Base-by-base conservation (phyloP, 2,888 invertebrate genomes). In the Xylota sylvarum region DNA sequence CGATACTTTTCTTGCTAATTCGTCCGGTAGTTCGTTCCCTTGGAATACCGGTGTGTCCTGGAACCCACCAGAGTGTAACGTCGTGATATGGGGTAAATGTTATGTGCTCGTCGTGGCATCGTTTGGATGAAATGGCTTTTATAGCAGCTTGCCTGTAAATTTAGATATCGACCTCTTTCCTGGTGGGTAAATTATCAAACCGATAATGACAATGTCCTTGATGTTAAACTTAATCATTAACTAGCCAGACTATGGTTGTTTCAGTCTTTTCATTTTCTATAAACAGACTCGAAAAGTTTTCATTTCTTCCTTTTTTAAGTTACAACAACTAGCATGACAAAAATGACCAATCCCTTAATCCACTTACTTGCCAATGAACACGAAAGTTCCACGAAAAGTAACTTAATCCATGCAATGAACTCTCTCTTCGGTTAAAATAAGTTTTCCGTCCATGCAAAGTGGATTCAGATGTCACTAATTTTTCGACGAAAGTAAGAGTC, bases 361-460 rank as follows among this genome's bases (percentile, higher is more conserved):
- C 58, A 58, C 35, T 35, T 58, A 17, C 14, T n/a, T 14, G 2
- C 4, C 35, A 37, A n/a, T 5, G 27, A 12, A 27, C n/a, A n/a
- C 23, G n/a, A 55, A 55, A 55, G 27, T 32, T 37, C 37, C 2
- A 37, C 35, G 19, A 58, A 58, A 5, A 58, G 4, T 17, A 17
- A 35, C 10, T n/a, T 37, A 37, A 58, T 58, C 58, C 37, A 2
- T 37, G 9, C 19, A 32, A 58, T 37, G 19, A 58, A 58, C 32
- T 58, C 37, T 32, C 58, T 5, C 58, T 37, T 14, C 9, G 7
- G 58, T 19, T 19, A 1, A 9, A 19, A 19, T 58, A 58, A 58
- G 58, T 58, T 58, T 56, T 35, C 10, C 10, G 35, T 23, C 58
- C 58, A 32, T 37, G 58, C 27, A 55, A 55, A 55, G 55, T 55